Percentiles rank a stretch among this genome's conserved stretches.
phyloP scores from a whole-genome alignment of 2,888 invertebrate genomes.

The Onchidella celtica region DNA sequence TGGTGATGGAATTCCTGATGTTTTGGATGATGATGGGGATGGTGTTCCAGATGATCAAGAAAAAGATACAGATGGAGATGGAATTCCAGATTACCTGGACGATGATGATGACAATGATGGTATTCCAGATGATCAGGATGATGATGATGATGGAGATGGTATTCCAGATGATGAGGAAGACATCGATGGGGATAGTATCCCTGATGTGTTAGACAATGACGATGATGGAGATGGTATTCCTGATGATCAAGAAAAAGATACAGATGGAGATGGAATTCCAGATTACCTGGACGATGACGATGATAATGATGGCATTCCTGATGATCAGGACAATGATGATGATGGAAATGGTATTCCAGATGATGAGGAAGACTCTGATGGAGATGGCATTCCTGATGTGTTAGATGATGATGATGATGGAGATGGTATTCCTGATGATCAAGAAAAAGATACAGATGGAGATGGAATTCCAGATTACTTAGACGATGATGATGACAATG shows the following conservation, averaged over 20 bases:
- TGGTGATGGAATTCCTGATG: too few species aligned
- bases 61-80: constrained; percentile 72
- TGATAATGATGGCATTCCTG: constrained; percentile 75
- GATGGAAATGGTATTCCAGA: constrained; percentile 73
- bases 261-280: constrained; percentile 67
- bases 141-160: constrained; percentile 66
- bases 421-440: constrained; percentile 73
- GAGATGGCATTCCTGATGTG: constrained; percentile 69
- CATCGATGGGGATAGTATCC: constrained; percentile 72
- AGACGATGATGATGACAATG: constrained; percentile 60
- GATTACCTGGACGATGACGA: constrained; percentile 63
- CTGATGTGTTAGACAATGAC: constrained; percentile 69
- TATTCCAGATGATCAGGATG: constrained; percentile 71
- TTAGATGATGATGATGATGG: constrained; percentile 67
- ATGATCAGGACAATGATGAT: constrained; percentile 67
- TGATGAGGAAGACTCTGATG: constrained; percentile 59
- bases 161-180: constrained; percentile 61
- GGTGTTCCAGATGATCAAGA: constrained; percentile 71
- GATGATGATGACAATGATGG: constrained; percentile 77
- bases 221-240: constrained; percentile 73
- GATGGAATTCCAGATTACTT: constrained; percentile 59
- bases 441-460: constrained; percentile 64
- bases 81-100: constrained; percentile 68
- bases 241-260: constrained; percentile 66
- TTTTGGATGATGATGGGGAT: constrained; percentile 71